Evolutionary conservation across 2,113 vertebrate species (phyloP).

Genomic region (Meles meles): DNA sequence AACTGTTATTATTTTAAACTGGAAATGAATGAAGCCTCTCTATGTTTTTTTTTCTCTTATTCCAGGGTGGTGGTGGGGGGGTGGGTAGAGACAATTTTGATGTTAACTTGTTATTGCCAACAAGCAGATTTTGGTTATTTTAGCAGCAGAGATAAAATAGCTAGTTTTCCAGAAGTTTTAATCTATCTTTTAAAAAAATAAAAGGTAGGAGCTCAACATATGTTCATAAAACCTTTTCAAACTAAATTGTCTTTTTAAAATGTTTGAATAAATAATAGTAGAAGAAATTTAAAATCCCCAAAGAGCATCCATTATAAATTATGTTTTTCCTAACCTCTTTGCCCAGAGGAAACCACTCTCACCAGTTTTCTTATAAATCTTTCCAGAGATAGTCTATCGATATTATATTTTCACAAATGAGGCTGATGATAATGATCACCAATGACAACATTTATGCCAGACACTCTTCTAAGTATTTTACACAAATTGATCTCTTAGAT

Average conservation of each 20-base stretch:
- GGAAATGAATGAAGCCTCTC: neutral
- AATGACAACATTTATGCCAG: neutral
- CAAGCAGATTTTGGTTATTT: neutral
- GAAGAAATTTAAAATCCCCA: neutral
- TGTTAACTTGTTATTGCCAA: neutral
- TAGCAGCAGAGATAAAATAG: neutral
- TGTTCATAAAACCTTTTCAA: neutral
- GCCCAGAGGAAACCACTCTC: neutral
- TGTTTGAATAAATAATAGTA: neutral
- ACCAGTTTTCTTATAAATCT: neutral
- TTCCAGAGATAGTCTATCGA: neutral
- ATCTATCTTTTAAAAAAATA: neutral
- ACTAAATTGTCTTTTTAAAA: neutral
- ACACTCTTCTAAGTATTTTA: neutral
- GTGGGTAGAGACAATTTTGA: neutral
- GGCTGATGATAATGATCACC: neutral
- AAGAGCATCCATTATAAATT: neutral
- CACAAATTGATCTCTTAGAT: neutral
- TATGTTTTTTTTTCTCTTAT: neutral
- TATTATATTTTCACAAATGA: neutral
- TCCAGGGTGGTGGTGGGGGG: neutral
- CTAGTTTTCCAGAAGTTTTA: neutral
- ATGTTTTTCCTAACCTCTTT: neutral
- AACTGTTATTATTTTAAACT: neutral
- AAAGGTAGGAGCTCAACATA: neutral